phyloP scores from a whole-genome alignment of 2,113 vertebrate genomes.

The Pipra filicauda region DNA sequence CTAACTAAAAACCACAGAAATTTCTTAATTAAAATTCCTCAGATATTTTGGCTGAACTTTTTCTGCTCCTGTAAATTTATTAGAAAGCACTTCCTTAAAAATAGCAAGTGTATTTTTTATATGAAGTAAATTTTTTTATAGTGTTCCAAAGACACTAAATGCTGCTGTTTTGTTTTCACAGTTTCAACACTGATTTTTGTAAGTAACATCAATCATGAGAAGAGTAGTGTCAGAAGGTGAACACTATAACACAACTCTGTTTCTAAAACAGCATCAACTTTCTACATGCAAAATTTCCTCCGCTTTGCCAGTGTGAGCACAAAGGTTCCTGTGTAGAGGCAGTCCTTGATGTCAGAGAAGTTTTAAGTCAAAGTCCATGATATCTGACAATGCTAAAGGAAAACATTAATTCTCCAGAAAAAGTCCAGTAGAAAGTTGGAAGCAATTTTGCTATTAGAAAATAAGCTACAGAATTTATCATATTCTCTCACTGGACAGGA shows the following conservation, averaged over 20 bases:
- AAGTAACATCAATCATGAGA: neutral
- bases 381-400: neutral
- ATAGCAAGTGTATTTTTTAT: neutral
- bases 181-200: neutral
- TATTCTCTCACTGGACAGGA: neutral
- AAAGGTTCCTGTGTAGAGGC: neutral
- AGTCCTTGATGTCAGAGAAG: neutral
- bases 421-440: constrained; percentile 35
- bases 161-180: neutral
- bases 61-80: neutral
- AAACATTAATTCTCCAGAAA: neutral
- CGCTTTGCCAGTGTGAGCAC: neutral
- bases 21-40: neutral
- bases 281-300: neutral
- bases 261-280: neutral
- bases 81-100: neutral
- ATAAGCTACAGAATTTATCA: constrained; percentile 44
- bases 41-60: neutral
- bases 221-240: neutral
- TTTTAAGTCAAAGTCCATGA: neutral
- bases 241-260: neutral
- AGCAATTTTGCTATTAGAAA: constrained; percentile 49
- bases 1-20: neutral
- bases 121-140: neutral
- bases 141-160: neutral